phyloP scores from a whole-genome alignment of 2,797 vertebrate genomes.

The Bufotes viridis region DNA sequence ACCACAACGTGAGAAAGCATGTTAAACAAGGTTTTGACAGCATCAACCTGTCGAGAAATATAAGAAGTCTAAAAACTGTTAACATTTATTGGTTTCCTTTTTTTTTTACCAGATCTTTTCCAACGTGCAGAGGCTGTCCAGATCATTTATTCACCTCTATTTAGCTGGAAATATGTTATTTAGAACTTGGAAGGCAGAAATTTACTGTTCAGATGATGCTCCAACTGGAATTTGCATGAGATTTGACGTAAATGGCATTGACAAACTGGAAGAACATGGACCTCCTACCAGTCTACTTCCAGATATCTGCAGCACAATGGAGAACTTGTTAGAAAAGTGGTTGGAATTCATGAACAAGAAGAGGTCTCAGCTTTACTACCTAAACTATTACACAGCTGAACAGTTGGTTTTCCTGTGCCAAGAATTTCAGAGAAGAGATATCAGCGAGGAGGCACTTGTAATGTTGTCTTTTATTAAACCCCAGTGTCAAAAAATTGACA shows the following conservation, averaged over 20 bases:
- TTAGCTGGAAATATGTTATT: conserved; percentile 91
- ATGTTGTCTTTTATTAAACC: conserved; percentile 90
- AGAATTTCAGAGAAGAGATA: conserved; percentile 73
- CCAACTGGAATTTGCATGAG: conserved; percentile 76
- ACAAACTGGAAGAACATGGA: conserved; percentile 74
- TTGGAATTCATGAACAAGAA: conserved; percentile 82
- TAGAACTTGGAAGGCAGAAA: conserved; percentile 81
- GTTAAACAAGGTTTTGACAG: too few relatives aligned
- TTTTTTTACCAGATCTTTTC: conserved; percentile 82
- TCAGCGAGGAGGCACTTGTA: conserved; percentile 77
- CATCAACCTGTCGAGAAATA: not conserved
- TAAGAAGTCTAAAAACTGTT: not conserved
- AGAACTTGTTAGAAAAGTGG: conserved; percentile 84
- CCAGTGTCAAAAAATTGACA: conserved; percentile 74
- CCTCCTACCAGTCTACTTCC: conserved; percentile 77
- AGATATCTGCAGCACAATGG: conserved; percentile 86
- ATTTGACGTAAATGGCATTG: conserved; percentile 74
- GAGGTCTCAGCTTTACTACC: conserved; percentile 79
- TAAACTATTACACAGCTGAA: conserved; percentile 93
- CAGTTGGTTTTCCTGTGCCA: conserved; percentile 90
- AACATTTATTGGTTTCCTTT: not conserved
- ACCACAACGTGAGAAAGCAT: too few relatives aligned
- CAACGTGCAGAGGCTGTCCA: conserved; percentile 84
- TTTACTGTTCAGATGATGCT: conserved; percentile 74
- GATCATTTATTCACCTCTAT: conserved; percentile 87